Evolutionary conservation across 2,888 invertebrate genomes (phyloP).

Genomic region (Epistrophe grossulariae): DNA sequence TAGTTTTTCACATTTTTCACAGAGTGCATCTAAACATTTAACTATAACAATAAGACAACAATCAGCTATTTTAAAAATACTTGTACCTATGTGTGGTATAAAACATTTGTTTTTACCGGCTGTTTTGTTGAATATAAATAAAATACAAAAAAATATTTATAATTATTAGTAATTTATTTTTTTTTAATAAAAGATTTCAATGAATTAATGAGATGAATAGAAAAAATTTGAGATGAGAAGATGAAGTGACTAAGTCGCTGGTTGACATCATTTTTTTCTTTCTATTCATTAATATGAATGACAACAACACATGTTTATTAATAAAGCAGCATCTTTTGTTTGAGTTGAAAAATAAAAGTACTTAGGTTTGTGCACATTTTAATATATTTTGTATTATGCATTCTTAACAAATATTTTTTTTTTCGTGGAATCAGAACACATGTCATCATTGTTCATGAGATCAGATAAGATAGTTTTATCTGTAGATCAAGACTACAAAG

Average conservation of each 20-base stretch:
- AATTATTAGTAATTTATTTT: constrained; percentile 18
- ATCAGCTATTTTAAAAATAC: constrained; percentile 36
- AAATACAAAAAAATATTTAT: constrained; percentile 48
- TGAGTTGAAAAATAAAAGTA: background rate
- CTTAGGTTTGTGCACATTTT: background rate
- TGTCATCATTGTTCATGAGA: constrained; percentile 7
- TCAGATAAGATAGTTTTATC: constrained; percentile 18
- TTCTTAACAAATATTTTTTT: background rate
- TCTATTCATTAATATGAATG: constrained; percentile 11
- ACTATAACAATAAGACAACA: constrained; percentile 35
- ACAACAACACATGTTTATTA: constrained; percentile 15
- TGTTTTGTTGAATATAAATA: constrained; percentile 60
- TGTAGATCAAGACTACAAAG: background rate
- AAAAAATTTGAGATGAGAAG: background rate
- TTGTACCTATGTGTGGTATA: constrained; percentile 74
- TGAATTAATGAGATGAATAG: constrained; percentile 1
- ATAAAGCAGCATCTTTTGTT: constrained; percentile 16
- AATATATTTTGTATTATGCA: background rate
- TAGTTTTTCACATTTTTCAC: too few relatives aligned
- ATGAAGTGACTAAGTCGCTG: constrained; percentile 24
- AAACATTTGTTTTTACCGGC: constrained; percentile 74
- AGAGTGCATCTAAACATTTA: constrained; percentile 70
- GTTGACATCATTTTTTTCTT: constrained; percentile 32
- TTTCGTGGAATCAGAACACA: constrained; percentile 1
- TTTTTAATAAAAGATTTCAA: background rate